A percentile compares a stretch with the other conserved stretches of the same genome.
Conservation (phyloP, 1,140 invertebrate species). For the Drosophila subobscura region DNA sequence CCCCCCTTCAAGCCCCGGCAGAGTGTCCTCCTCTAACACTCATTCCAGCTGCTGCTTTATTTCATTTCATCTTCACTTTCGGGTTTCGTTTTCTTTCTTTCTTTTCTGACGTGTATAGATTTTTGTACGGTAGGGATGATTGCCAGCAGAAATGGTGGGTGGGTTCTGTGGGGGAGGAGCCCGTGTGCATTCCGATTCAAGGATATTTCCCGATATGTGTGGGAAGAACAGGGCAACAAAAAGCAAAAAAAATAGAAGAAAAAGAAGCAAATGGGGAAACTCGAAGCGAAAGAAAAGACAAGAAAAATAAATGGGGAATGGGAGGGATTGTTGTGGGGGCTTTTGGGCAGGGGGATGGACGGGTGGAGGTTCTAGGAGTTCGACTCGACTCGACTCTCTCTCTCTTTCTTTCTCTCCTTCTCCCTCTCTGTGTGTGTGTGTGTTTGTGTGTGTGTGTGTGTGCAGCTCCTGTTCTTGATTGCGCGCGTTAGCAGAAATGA, state of each 20-base stretch:
- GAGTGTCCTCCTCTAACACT: not conserved
- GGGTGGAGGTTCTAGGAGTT: conserved; percentile 48
- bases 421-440: conserved; percentile 23
- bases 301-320: conserved; percentile 53
- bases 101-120: conserved; percentile 73
- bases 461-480: conserved; percentile 68
- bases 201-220: conserved; percentile 81
- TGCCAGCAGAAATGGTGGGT: conserved; percentile 15
- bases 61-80: conserved; percentile 82
- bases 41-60: conserved; percentile 67
- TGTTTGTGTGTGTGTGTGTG: conserved; percentile 7
- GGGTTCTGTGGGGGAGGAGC: conserved; percentile 49
- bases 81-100: conserved; percentile 75
- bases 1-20: not conserved
- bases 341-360: not conserved
- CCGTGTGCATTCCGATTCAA: conserved; percentile 76
- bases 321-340: not conserved
- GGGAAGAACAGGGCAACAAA: conserved; percentile 51
- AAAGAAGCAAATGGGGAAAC: conserved; percentile 10
- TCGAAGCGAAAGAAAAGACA: conserved; percentile 64
- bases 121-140: conserved; percentile 50
- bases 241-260: conserved; percentile 40
- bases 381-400: conserved; percentile 26
- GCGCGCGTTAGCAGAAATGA: conserved; percentile 78
- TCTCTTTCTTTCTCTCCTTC: conserved; percentile 29